Base-by-base conservation (phyloP, 2,113 vertebrate species). In the Dascyllus trimaculatus region DNA sequence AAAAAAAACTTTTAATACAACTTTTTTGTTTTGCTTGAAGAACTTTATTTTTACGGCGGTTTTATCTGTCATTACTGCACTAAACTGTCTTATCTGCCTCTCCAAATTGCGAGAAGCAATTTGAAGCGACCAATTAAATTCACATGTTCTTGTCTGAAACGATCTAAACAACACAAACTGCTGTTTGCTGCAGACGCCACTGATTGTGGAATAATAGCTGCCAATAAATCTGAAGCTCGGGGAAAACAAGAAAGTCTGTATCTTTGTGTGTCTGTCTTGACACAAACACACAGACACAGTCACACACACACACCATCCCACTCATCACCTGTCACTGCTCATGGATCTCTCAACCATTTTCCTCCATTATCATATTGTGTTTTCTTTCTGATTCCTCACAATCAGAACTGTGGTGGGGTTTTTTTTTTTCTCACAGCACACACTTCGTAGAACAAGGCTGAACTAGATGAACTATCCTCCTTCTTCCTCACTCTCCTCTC, bases 241-340 rank as follows among this genome's bases (percentile, higher is more conserved):
- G 65, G 70, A 77, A 78, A 53, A 51, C 4, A 70, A 71, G 76
- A 75, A 54, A 45, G 10, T 71, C 57, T 43, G 14, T 38, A 53
- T 60, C 65, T 70, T 61, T 64, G 18, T 70, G 19, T 63, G 22
- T 64, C 38, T 9, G 45, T 80, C 61, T 65, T 45, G 43, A 61
- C 53, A 78, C 57, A 58, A 25, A 67, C 40, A 75, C 57, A 18
- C 46, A 49, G 26, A 24, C n/a, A 48, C 45, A 53, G 4, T 25
- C 53, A 56, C 68, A 59, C 60, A 64, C 43, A 64, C 56, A 52
- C 69, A 48, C 60, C 85, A 65, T 80, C 87, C 84, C 78, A 90
- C 88, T 73, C 80, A 87, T 83, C 86, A 78, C 87, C 82, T 86
- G 87, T 73, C 82, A 71, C 62, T 45, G 66, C 64, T 73, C 71